A percentile compares a stretch with the other conserved stretches of the same genome.
phyloP scores from a whole-genome alignment of 2,888 invertebrate species.

The Fragum sueziense region DNA sequence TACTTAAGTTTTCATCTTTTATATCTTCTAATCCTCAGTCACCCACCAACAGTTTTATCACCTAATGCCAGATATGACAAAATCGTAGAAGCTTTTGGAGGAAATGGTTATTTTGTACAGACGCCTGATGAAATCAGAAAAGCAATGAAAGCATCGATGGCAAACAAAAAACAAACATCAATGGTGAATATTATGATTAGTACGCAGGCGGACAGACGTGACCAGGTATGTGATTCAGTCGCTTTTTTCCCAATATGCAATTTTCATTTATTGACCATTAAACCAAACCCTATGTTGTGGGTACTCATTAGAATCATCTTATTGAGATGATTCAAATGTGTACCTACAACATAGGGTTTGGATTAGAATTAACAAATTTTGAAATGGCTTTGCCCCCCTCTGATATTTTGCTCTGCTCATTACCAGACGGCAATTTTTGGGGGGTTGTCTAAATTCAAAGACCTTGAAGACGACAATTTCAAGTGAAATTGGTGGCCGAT shows the following conservation, averaged over 20 bases:
- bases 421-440: no score
- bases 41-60: constrained; percentile 92
- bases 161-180: constrained; percentile 89
- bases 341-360: no score
- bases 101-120: constrained; percentile 90
- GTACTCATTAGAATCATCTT: no score
- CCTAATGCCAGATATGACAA: constrained; percentile 93
- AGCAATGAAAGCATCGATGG: constrained; percentile 88
- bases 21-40: constrained; percentile 84
- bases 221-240: constrained; percentile 85
- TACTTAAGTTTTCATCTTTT: neutral
- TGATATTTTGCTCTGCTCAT: no score
- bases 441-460: no score
- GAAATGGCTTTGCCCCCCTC: no score
- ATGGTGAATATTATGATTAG: constrained; percentile 95
- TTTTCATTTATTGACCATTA: neutral
- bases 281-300: no score
- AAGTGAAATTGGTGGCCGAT: no score
- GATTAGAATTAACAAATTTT: no score
- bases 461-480: no score
- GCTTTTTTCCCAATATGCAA: neutral
- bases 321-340: no score
- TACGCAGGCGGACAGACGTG: constrained; percentile 93
- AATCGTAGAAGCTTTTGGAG: constrained; percentile 93
- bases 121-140: constrained; percentile 89